Percentiles rank a stretch among this genome's conserved stretches.
phyloP scores from a whole-genome alignment of 2,888 invertebrate species.

The Drosophila eohydei region DNA sequence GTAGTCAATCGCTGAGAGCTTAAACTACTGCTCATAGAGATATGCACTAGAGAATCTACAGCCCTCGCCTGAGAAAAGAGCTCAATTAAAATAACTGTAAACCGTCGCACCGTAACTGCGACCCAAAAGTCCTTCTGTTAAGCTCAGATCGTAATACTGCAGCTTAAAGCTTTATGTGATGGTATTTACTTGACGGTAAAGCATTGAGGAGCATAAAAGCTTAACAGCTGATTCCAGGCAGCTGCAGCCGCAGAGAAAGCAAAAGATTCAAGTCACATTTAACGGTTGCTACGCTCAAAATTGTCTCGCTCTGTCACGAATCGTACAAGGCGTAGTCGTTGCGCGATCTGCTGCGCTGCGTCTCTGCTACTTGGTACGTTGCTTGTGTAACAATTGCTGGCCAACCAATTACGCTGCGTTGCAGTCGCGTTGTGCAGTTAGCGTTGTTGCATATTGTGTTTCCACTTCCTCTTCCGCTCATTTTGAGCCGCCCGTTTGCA shows the following conservation, averaged over 20 bases:
- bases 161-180: constrained; percentile 13
- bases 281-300: constrained; percentile 47
- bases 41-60: constrained; percentile 4
- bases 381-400: constrained; percentile 71
- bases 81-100: constrained; percentile 18
- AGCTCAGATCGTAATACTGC: not conserved
- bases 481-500: constrained; percentile 43
- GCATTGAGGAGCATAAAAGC: constrained; percentile 22
- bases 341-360: constrained; percentile 39
- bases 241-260: constrained; percentile 52
- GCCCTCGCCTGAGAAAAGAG: constrained; percentile 2
- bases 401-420: constrained; percentile 71
- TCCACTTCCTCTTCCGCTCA: constrained; percentile 78
- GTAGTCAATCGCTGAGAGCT: constrained; percentile 44
- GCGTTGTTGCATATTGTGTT: constrained; percentile 72
- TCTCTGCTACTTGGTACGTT: constrained; percentile 24
- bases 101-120: not conserved
- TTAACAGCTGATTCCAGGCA: constrained; percentile 41
- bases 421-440: constrained; percentile 49
- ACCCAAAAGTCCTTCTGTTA: constrained; percentile 11
- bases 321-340: constrained; percentile 14
- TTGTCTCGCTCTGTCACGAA: constrained; percentile 49
- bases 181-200: constrained; percentile 3
- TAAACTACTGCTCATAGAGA: constrained; percentile 7
- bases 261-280: constrained; percentile 34